Percentiles rank a stretch among this genome's conserved stretches.
Evolutionary conservation across 2,797 vertebrate species (phyloP).

Genomic region (Pipistrellus pygmaeus): DNA sequence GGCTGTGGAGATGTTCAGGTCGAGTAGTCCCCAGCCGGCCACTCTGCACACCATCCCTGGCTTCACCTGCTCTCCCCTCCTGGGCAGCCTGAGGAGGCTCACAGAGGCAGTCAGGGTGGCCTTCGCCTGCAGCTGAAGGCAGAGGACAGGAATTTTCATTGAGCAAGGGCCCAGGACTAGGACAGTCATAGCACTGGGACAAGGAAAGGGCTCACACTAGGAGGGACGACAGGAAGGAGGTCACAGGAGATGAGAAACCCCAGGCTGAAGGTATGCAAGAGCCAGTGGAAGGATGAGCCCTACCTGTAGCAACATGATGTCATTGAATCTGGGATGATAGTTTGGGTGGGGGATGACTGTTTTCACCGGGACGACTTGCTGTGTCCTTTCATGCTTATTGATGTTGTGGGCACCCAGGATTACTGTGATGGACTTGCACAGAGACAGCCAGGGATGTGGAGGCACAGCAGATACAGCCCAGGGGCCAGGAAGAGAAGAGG

Average conservation of each 20-base stretch:
- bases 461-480: not conserved
- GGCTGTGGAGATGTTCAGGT: accelerated
- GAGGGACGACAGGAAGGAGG: not conserved
- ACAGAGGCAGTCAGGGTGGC: accelerated
- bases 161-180: no score
- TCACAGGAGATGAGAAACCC: not conserved
- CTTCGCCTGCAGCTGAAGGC: not conserved
- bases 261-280: no score
- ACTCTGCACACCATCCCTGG: not conserved
- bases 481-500: no score
- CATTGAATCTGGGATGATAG: accelerated
- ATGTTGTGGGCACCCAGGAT: constrained; percentile 16
- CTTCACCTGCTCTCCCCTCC: accelerated
- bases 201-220: not conserved
- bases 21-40: not conserved
- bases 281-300: accelerated
- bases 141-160: not conserved
- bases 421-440: not conserved
- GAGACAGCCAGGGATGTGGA: not conserved
- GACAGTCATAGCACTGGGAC: not conserved
- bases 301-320: constrained; percentile 52
- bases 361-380: not conserved
- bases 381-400: no score
- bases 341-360: not conserved
- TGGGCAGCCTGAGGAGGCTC: not conserved